A percentile compares a stretch with the other conserved stretches of the same genome.
Conservation (phyloP, 53 echinoderm and acorn worm species). For the Hippasteria phrygiana region DNA sequence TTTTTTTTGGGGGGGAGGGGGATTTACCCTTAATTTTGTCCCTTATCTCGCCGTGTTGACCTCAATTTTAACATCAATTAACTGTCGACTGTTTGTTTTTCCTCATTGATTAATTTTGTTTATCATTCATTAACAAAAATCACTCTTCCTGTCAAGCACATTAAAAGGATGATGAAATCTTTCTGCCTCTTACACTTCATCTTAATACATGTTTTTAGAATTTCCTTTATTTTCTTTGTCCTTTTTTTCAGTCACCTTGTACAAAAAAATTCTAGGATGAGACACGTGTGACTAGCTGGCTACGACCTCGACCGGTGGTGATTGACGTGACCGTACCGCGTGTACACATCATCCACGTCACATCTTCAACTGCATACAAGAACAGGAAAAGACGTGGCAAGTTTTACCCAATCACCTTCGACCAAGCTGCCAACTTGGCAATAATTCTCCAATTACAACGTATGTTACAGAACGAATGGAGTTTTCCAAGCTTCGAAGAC, state of each 20-base stretch:
- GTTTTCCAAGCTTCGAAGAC: slow-evolving; percentile 31
- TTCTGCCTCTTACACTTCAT: neutral
- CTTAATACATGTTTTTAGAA: neutral
- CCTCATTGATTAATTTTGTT: too few species aligned
- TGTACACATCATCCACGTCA: neutral
- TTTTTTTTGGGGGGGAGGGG: too few species aligned
- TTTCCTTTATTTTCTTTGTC: neutral
- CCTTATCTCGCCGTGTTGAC: too few species aligned
- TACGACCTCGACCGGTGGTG: too few species aligned
- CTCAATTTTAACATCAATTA: too few species aligned
- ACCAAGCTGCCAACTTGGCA: slow-evolving; percentile 61
- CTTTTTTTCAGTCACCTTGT: neutral
- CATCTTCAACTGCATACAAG: too few species aligned
- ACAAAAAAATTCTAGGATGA: neutral
- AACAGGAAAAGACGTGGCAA: slow-evolving; percentile 66
- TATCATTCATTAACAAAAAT: neutral
- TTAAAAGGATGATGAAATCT: neutral
- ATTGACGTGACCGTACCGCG: neutral
- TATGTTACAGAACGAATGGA: neutral
- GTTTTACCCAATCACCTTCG: slow-evolving; percentile 58
- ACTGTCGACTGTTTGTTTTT: too few species aligned
- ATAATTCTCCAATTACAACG: slow-evolving; percentile 23
- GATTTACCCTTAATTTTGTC: too few species aligned
- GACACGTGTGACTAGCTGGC: neutral
- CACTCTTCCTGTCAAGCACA: too few species aligned